Conservation (phyloP, 2,888 invertebrate species). For the Agrochola circellaris region DNA sequence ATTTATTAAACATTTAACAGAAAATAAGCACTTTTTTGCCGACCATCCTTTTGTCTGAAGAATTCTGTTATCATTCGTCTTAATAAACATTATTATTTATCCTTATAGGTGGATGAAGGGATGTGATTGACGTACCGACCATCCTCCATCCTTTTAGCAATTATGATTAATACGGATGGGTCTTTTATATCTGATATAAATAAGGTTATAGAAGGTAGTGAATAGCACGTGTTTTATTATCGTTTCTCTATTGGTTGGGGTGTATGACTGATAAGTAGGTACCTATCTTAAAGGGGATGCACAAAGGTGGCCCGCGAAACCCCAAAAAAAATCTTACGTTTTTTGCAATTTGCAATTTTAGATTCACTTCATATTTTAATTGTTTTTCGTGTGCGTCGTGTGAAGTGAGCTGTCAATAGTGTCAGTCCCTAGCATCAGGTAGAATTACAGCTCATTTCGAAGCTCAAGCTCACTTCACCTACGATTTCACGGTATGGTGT, state of each 20-base stretch:
- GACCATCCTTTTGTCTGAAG: slow-evolving; percentile 46
- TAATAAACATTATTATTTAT: slow-evolving; percentile 76
- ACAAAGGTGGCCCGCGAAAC: no score
- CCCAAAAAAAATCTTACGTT: no score
- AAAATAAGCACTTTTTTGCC: slow-evolving; percentile 19
- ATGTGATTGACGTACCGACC: slow-evolving; percentile 48
- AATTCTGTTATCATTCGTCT: slow-evolving; percentile 74
- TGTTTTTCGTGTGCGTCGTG: no score
- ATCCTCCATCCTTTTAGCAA: slow-evolving; percentile 36
- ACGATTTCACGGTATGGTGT: no score
- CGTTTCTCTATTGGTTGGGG: not conserved
- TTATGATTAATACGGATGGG: slow-evolving; percentile 49
- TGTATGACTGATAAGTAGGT: not conserved
- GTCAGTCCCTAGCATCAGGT: no score
- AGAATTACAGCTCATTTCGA: no score
- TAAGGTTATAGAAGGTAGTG: not conserved
- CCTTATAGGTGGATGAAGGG: slow-evolving; percentile 48
- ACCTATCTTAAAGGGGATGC: not conserved
- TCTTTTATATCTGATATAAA: slow-evolving; percentile 25
- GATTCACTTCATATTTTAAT: no score
- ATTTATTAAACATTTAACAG: slow-evolving; percentile 39
- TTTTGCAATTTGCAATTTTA: no score
- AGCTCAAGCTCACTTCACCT: no score
- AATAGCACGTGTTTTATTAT: not conserved
- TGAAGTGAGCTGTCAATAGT: no score